Evolutionary conservation across 2,797 vertebrate genomes (phyloP), one percentile per base, ranked within the genome.

Genomic region (Gallinago nigripennis): DNA sequence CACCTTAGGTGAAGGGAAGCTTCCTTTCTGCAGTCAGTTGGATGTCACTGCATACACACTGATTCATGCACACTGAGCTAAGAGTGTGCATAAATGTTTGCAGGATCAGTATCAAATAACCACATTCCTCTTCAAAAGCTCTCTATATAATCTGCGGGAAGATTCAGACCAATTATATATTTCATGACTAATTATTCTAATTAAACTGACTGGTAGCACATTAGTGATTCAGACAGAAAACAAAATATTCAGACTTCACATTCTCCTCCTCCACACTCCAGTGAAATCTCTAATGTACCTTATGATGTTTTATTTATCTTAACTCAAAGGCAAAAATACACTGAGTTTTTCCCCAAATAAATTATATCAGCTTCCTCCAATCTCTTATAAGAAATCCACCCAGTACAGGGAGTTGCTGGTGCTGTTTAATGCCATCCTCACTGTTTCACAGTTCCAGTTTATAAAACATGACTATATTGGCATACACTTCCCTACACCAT

Each of bases 131-230:
- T 90, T 79, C 90, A 94, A 90, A 90, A 95, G 77, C 90, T 56
- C 80, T 94, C 91, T 68, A 12, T 86, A 78, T 65, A 93, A 88
- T 83, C 69, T 90, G 56, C 60, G 60, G 53, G 20, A 90, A 92
- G 81, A 92, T 77, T 90, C 82, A 85, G 64, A 84, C 73, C 78
- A 94, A 94, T 95, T 95, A 94, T 71, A 82, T 91, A 93, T 95
- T 86, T 92, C 83, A 88, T 90, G 81, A 94, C 75, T 95, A 96
- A 96, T 96, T 94, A 96, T 97, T 92, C 88, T 95, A 96, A 97
- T 96, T 92, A 96, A 94, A 94, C 82, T 92, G 91, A 90, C 92
- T 97, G 78, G 82, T 88, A 95, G 93, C 45, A 60, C 71, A 94
- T 91, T 88, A 97, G 64, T 70, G 56, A 96, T 94, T 96, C 95